Conservation (phyloP, 37 sponge, comb jelly and placozoan genomes). For the Agelas oroides region DNA sequence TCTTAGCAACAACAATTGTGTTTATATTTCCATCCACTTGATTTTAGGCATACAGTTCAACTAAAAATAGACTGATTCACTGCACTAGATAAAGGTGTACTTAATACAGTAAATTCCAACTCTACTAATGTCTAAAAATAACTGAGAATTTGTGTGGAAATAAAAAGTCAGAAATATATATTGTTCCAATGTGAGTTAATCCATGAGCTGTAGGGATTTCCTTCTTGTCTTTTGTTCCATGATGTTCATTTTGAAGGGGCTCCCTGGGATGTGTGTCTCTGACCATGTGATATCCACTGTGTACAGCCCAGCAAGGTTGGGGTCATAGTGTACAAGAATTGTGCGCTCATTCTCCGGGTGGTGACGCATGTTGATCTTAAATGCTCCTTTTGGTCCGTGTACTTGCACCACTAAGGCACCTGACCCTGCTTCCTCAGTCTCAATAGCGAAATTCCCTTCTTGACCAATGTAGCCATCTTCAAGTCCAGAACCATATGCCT, state of each 20-base stretch:
- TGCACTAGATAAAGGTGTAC: no score
- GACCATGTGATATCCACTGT: conserved; percentile 75
- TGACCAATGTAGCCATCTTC: conserved; percentile 68
- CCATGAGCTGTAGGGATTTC: no score
- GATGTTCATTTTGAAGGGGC: conserved; percentile 68
- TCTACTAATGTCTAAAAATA: no score
- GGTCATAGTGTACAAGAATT: conserved; percentile 73
- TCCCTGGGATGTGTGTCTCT: conserved; percentile 68
- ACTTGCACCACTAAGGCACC: conserved; percentile 69
- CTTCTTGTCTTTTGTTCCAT: conserved; percentile 10
- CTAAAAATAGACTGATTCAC: no score
- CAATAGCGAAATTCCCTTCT: conserved; percentile 73
- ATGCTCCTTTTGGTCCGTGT: conserved; percentile 78
- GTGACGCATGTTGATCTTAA: conserved; percentile 68
- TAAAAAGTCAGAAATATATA: no score
- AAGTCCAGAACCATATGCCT: conserved; percentile 68
- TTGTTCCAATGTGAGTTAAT: no score
- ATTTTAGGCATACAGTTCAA: no score
- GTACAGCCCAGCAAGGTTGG: conserved; percentile 65
- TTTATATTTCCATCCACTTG: no score
- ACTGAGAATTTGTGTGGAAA: no score
- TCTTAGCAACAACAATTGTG: no score
- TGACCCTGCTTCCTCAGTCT: conserved; percentile 57
- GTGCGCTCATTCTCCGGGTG: conserved; percentile 62
- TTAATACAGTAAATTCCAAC: no score